A percentile compares a stretch with the other conserved stretches of the same genome.
Conservation (phyloP, 1,140 invertebrate species). For the Diorhabda carinulata region DNA sequence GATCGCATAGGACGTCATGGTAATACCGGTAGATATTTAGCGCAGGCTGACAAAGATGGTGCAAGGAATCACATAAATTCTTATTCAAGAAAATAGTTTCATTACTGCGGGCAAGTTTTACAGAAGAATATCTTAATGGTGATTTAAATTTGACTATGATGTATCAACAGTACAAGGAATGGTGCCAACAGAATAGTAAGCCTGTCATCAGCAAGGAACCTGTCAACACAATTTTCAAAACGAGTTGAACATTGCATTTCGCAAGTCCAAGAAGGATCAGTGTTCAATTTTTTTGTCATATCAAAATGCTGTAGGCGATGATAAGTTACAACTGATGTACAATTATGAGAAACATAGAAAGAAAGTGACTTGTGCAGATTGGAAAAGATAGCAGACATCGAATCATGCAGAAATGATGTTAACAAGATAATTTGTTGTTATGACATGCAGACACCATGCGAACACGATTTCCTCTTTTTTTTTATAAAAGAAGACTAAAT, state of each 20-base stretch:
- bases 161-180: neutral
- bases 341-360: neutral
- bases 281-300: too few relatives aligned
- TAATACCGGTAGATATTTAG: neutral
- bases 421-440: neutral
- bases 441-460: neutral
- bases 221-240: neutral
- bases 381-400: neutral
- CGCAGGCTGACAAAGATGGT: neutral
- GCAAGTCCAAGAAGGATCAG: neutral
- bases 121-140: neutral
- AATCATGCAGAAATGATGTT: neutral
- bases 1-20: neutral
- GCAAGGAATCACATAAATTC: neutral
- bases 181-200: neutral
- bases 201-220: neutral
- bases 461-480: neutral
- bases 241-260: neutral
- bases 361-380: neutral
- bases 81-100: neutral
- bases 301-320: neutral
- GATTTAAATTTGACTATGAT: neutral
- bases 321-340: neutral
- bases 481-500: neutral
- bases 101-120: neutral